These are phyloP conservation scores for Periplaneta americana DNA, from an alignment of 1,140 invertebrate genomes.

Conservation along the genomic window DNA sequence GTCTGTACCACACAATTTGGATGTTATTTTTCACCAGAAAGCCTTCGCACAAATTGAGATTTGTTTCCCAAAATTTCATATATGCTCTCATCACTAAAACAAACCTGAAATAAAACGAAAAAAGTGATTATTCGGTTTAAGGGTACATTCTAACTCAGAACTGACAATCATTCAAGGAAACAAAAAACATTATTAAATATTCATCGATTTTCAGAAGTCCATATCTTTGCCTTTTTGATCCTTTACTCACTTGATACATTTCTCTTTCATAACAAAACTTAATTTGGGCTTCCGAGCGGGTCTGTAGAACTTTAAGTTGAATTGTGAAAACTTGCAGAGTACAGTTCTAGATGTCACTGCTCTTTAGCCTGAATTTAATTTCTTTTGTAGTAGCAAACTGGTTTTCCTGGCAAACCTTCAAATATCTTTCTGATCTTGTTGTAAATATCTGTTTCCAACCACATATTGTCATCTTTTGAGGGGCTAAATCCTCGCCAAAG, in stretches of 20 bases:
- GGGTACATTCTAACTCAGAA: background rate
- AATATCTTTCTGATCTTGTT: background rate
- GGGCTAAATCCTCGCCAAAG: background rate
- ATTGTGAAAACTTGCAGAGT: background rate
- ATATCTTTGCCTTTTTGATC: background rate
- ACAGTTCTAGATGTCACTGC: background rate
- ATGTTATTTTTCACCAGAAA: background rate
- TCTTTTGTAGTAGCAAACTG: background rate
- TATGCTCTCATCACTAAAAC: background rate
- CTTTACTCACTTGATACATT: background rate
- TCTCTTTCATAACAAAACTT: background rate
- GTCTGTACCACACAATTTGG: background rate
- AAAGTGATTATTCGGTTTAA: background rate
- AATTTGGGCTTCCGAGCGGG: background rate
- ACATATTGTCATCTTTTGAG: background rate
- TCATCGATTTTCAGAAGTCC: no score
- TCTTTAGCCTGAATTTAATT: background rate
- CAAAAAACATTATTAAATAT: no score
- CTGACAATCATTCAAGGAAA: background rate
- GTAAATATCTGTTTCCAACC: background rate
- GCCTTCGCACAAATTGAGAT: background rate
- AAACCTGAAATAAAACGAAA: background rate
- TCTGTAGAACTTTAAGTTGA: background rate
- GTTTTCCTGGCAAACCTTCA: background rate
- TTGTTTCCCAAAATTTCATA: background rate